Base-by-base conservation (phyloP, 1,140 invertebrate genomes). In the Solenopsis invicta region DNA sequence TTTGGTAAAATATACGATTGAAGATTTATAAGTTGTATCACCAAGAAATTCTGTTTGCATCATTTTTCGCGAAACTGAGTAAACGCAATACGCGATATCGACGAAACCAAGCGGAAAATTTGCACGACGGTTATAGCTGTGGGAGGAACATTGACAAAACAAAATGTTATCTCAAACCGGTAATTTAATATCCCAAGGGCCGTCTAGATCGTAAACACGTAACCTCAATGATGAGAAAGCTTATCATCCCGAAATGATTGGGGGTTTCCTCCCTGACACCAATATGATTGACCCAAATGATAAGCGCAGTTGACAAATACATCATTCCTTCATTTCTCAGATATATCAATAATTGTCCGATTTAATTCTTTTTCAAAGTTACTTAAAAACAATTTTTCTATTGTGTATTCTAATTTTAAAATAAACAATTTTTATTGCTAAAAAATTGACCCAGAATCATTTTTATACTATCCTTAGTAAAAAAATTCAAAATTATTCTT, bases 151-250 rank as follows among this genome's bases (percentile, higher is more conserved):
- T 21, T 71, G 59, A 62, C 59, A 74, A 56, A 71, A 54, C 29
- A 52, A 89, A 89, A 80, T 54, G 61, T 77, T 74, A 80, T 80
- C 82, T 86, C 52, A 48, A 71, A 10, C 13, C 52, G 34, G 21
- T 84, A 72, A 86, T 86, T 89, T 69, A 75, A 89, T 74, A 76
- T 59, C 85, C 87, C 56, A 50, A 77, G 59, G 62, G 48, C 66
- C 34, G 12, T 75, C 77, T 45, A 4, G 52, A 75, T 37, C 52
- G 78, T 56, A 75, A 86, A 84, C 48, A 52, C 59, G 45, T 56
- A 67, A 50, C 37, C 12, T 89, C 85, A 41, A 16, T 74, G 59
- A 34, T 18, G 82, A 66, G 52, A 52, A 59, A 54, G 66, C 80
- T 86, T 89, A 88, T 85, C 74, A 56, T 66, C 54, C 18, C 24